A percentile compares a stretch with the other conserved stretches of the same genome.
phyloP scores from a whole-genome alignment of 2,797 vertebrate species.

The Poecilia velifera region DNA sequence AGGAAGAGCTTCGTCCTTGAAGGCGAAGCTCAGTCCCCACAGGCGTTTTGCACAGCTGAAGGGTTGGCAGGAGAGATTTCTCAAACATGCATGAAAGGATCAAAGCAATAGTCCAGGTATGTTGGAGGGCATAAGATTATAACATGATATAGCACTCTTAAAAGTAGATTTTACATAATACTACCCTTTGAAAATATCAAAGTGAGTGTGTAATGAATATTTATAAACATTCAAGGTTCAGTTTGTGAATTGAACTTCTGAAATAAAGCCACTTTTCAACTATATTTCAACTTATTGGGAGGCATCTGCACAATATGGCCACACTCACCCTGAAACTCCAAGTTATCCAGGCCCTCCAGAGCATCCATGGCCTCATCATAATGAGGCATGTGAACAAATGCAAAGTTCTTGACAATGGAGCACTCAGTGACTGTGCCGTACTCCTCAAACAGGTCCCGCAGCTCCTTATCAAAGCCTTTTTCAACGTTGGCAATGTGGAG shows the following conservation, averaged over 20 bases:
- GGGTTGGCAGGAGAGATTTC: too few relatives aligned
- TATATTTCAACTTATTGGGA: not conserved
- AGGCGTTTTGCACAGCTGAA: too few relatives aligned
- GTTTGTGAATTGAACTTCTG: not conserved
- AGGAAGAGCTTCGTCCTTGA: too few relatives aligned
- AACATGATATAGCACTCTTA: too few relatives aligned
- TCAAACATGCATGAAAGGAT: too few relatives aligned
- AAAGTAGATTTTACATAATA: too few relatives aligned
- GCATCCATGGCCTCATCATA: conserved; percentile 84
- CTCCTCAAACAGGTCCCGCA: conserved; percentile 80
- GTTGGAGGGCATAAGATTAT: too few relatives aligned
- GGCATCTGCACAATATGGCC: accelerated
- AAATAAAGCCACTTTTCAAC: not conserved
- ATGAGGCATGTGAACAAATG: conserved; percentile 85
- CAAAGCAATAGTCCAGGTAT: too few relatives aligned
- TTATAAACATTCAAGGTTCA: not conserved
- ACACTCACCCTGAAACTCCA: conserved; percentile 80
- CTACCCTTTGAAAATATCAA: too few relatives aligned
- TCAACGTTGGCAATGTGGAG: conserved; percentile 85
- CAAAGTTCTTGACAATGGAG: conserved; percentile 83
- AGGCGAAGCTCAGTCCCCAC: too few relatives aligned
- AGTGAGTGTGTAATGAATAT: not conserved
- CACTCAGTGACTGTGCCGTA: conserved; percentile 83
- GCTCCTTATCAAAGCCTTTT: conserved; percentile 77
- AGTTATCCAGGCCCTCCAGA: conserved; percentile 81